Conservation (phyloP, 2,797 vertebrate species). For the Tarsius wallacei region DNA sequence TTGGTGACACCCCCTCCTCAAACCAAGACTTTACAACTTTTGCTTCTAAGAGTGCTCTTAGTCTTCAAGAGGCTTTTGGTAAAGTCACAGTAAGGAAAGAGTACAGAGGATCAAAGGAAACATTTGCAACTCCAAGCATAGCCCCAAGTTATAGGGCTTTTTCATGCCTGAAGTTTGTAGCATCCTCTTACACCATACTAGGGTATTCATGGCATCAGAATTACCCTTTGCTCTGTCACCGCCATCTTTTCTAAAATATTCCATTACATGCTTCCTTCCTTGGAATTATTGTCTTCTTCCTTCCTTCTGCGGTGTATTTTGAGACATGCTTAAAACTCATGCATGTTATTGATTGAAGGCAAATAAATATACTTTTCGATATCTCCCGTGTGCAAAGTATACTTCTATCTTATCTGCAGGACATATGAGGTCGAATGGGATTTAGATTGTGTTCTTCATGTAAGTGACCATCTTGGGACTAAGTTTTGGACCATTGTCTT, state of each 20-base stretch:
- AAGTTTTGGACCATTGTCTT: background rate
- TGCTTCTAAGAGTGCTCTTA: constrained; percentile 3
- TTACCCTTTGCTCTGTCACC: background rate
- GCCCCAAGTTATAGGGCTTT: background rate
- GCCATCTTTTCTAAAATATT: constrained; percentile 41
- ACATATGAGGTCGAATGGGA: background rate
- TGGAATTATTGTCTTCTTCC: constrained; percentile 37
- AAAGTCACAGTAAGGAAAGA: constrained; percentile 25
- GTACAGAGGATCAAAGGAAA: background rate
- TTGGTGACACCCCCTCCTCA: background rate
- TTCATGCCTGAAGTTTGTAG: background rate
- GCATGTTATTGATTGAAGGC: constrained; percentile 4
- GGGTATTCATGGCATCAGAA: background rate
- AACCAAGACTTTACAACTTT: background rate
- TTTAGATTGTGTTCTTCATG: constrained; percentile 41
- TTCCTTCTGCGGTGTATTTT: background rate
- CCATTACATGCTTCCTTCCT: background rate
- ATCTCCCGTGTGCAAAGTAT: background rate
- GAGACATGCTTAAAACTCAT: constrained; percentile 31
- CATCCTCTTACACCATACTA: background rate
- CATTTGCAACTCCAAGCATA: background rate
- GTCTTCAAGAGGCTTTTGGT: constrained; percentile 18
- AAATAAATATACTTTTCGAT: constrained; percentile 2
- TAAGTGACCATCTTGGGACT: background rate
- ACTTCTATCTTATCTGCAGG: constrained; percentile 2